Percentiles rank a stretch among this genome's conserved stretches.
Conservation (phyloP, 2,113 vertebrate species). For the Catharus fuscescens region DNA sequence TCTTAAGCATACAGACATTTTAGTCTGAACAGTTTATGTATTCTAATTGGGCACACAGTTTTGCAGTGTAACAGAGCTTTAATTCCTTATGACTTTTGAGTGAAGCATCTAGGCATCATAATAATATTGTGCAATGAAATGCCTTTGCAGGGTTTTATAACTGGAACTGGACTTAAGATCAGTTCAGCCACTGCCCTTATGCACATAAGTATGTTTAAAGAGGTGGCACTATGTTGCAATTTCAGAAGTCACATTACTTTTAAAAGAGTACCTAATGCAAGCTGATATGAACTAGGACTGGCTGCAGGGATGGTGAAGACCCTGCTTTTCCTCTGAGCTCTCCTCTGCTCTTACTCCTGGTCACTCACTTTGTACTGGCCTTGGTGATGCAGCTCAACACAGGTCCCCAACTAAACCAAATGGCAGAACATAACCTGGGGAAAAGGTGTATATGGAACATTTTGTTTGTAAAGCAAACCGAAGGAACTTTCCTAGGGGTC, state of each 20-base stretch:
- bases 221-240: not conserved
- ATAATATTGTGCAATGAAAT: not conserved
- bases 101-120: not conserved
- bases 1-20: slow-evolving; percentile 26
- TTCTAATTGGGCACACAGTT: slow-evolving; percentile 10
- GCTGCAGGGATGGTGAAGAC: not conserved
- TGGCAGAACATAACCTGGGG: not conserved
- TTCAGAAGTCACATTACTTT: not conserved
- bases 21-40: not conserved
- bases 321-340: not conserved
- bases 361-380: not conserved
- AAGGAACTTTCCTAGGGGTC: not conserved
- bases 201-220: not conserved
- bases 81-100: slow-evolving; percentile 27
- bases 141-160: not conserved
- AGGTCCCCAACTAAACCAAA: not conserved
- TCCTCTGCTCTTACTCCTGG: not conserved
- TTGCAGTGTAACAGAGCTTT: not conserved
- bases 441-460: not conserved
- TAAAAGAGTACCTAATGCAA: not conserved
- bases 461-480: not conserved
- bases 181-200: not conserved
- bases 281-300: not conserved
- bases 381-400: not conserved
- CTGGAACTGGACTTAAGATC: not conserved